Base-by-base conservation (phyloP, 2,888 invertebrate genomes). In the Tetragonula carbonaria region DNA sequence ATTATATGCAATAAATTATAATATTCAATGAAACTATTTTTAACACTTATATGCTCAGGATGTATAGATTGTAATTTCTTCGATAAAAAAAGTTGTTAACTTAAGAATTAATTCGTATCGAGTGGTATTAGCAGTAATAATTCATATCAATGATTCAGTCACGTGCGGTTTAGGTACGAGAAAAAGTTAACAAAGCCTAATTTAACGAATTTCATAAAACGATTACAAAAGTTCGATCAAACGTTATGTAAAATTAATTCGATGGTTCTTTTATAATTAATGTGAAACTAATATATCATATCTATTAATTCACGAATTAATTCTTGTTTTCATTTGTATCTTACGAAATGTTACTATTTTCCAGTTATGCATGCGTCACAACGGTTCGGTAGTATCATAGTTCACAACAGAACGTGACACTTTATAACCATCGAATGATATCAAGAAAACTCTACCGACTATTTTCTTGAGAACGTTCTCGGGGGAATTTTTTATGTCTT, bases 401-500 rank as follows among this genome's bases (percentile, higher is more conserved):
- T 72, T 11, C 5, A 8, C 13, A 33, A 21, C 4, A 50, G 38
- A 65, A 75, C n/a, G 50, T 33, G 45, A 23, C 72, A 33, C 21
- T 66, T 38, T 57, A 23, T 5, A 51, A 21, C 38, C 50, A 72
- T 51, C 50, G 33, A 63, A 72, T 4, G 16, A 73, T 57, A 28
- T 59, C 38, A 62, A 28, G 38, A 38, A 72, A 66, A 81, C 14
- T n/a, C 14, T 23, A 59, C 21, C 38, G 66, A 28, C 72, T 57
- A 68, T 76, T 75, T 82, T 55, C 62, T 67, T 50, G 21, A 21
- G 23, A 72, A 59, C 62, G 33, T 81, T n/a, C 76, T 83, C 72
- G 57, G n/a, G 63, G 68, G 55, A 57, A 82, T 68, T 82, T 82
- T 73, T 82, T 83, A 83, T 68, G 73, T 51, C 50, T 63, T 21